Evolutionary conservation across 2,113 vertebrate species (phyloP).

Genomic region (Zootoca vivipara): DNA sequence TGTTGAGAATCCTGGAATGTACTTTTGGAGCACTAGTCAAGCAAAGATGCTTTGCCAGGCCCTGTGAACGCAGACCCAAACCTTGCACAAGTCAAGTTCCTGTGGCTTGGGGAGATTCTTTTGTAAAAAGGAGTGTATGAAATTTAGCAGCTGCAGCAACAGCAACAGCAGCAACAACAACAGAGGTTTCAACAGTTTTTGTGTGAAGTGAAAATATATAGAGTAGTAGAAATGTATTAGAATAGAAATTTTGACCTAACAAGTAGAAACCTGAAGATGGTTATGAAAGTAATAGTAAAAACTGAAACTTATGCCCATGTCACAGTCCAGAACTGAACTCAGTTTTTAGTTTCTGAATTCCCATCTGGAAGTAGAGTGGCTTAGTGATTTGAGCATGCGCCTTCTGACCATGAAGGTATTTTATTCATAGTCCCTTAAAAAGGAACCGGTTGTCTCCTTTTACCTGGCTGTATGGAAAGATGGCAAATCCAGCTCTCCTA

Average conservation of each 20-base stretch:
- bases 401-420: neutral
- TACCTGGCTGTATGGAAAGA: neutral
- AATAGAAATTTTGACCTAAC: neutral
- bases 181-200: neutral
- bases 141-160: too few relatives aligned
- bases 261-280: neutral
- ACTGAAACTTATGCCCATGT: neutral
- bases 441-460: neutral
- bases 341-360: neutral
- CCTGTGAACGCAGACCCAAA: too few relatives aligned
- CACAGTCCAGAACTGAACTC: neutral
- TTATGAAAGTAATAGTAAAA: neutral
- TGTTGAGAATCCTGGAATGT: neutral
- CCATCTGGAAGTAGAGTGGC: fast-evolving
- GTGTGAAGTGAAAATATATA: neutral
- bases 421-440: neutral
- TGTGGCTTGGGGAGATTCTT: neutral
- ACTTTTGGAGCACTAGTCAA: neutral
- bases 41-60: neutral
- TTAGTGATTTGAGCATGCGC: neutral
- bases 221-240: neutral
- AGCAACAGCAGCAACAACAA: neutral
- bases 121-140: neutral
- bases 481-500: neutral
- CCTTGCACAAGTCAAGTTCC: neutral